Base-by-base conservation (phyloP, 2,113 vertebrate species). In the Vidua macroura region DNA sequence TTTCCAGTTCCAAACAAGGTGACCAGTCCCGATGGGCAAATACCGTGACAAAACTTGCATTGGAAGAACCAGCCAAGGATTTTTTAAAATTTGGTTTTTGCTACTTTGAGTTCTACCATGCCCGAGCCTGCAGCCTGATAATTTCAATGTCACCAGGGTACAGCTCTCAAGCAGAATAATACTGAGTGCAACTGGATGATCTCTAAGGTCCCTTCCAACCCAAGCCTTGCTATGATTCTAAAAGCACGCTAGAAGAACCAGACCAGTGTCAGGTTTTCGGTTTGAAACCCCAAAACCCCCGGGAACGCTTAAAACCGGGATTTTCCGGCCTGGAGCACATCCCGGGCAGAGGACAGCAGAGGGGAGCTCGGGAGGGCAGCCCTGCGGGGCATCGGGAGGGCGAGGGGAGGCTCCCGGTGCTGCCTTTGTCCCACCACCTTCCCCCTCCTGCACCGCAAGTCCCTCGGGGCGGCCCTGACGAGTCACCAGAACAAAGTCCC, bases 31-130 rank as follows among this genome's bases (percentile, higher is more conserved):
- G 10, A 31, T 0, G 14, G 1, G 10, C 9, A 7, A 2, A 15
- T 21, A 39, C 28, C 2, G 16, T 4, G 68, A 20, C 62, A 46
- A 35, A 59, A 68, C 24, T 27, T 14, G 56, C 3, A 13, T 37
- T 1, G 43, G n/a, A 76, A 75, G 41, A 14, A 74, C 27, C 48
- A 35, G 35, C 4, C 51, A 15, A 9, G 15, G 41, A 10, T 20
- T 28, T 49, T n/a, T 33, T 10, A 22, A 3, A 17, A 66, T 62
- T 62, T 16, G 23, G 10, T 13, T 74, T 59, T 28, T 27, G n/a
- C 48, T 37, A 0, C 44, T 62, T 21, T 0, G 11, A 30, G 35
- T 15, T n/a, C n/a, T 46, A 35, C 13, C 7, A 2, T 11, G 13
- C 13, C 37, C 39, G 18, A 72, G 33, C 2, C 56, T 23, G 13